These are phyloP conservation scores for Umimayanthus kanabou DNA, from an alignment of 92 coral and sea anemone species.

Conservation along the genomic window DNA sequence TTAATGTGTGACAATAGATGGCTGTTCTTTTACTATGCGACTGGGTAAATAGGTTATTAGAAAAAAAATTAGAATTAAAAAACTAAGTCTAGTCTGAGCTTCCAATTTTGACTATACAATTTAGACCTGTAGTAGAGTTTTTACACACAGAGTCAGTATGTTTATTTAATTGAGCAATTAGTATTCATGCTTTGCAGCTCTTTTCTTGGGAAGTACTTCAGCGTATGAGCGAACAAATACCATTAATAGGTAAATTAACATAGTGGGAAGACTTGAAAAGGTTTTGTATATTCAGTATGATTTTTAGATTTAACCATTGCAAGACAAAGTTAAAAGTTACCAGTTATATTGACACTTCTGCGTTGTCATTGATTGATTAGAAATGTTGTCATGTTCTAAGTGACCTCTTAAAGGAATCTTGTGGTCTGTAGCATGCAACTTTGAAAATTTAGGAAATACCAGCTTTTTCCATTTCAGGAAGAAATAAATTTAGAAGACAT, in stretches of 20 bases:
- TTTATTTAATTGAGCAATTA: not conserved
- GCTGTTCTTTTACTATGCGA: not conserved
- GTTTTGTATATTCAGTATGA: not conserved
- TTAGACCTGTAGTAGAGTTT: not conserved
- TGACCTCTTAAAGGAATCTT: slow-evolving; percentile 14
- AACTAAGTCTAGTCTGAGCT: not conserved
- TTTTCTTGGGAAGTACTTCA: slow-evolving; percentile 14
- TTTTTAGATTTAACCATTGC: not conserved
- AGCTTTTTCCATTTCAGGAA: not conserved
- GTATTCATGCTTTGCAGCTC: slow-evolving; percentile 14
- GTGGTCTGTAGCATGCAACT: slow-evolving; percentile 43
- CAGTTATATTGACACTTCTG: not conserved
- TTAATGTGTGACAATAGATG: not conserved
- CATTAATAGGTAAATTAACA: slow-evolving; percentile 8
- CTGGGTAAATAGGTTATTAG: slow-evolving; percentile 11
- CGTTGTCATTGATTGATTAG: not conserved
- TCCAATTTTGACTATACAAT: not conserved
- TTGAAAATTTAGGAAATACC: not conserved
- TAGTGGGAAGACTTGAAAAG: not conserved
- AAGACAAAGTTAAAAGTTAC: slow-evolving; percentile 1
- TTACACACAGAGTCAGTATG: not conserved
- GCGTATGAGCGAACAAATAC: not conserved
- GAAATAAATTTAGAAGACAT: not conserved
- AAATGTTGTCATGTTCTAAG: slow-evolving; percentile 4
- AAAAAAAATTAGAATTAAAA: no score